Evolutionary conservation across 2,888 invertebrate species (phyloP).

Genomic region (Amphipyra berbera): DNA sequence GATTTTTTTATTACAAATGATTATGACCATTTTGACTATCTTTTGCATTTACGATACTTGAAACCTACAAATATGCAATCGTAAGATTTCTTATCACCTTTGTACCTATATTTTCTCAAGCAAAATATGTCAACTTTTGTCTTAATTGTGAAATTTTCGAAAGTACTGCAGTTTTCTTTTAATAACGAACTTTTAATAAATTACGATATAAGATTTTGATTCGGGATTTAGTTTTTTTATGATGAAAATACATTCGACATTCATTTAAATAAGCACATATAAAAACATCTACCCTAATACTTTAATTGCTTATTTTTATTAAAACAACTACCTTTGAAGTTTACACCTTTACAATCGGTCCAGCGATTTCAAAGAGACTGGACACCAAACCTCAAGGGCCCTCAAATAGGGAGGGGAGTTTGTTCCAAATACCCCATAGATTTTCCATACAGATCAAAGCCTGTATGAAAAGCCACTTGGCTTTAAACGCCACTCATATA

Average conservation of each 20-base stretch:
- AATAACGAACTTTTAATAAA: too few relatives aligned
- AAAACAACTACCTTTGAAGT: slow-evolving; percentile 51
- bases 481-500: slow-evolving; percentile 56
- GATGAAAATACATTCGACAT: not conserved
- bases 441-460: slow-evolving; percentile 58
- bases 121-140: too few relatives aligned
- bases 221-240: not conserved
- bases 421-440: slow-evolving; percentile 49
- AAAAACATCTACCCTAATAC: not conserved
- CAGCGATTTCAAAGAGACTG: slow-evolving; percentile 49
- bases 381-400: slow-evolving; percentile 49
- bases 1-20: not conserved
- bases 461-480: slow-evolving; percentile 53
- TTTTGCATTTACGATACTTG: too few relatives aligned
- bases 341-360: slow-evolving; percentile 62
- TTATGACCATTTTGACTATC: too few relatives aligned
- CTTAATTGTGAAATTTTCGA: too few relatives aligned
- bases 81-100: too few relatives aligned
- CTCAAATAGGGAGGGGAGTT: slow-evolving; percentile 35
- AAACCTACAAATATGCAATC: too few relatives aligned
- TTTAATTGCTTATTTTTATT: slow-evolving; percentile 32
- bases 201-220: too few relatives aligned
- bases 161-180: too few relatives aligned
- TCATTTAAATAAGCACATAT: not conserved
- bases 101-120: too few relatives aligned